phyloP scores from a whole-genome alignment of 2,113 vertebrate species.

The Crypturellus undulatus region DNA sequence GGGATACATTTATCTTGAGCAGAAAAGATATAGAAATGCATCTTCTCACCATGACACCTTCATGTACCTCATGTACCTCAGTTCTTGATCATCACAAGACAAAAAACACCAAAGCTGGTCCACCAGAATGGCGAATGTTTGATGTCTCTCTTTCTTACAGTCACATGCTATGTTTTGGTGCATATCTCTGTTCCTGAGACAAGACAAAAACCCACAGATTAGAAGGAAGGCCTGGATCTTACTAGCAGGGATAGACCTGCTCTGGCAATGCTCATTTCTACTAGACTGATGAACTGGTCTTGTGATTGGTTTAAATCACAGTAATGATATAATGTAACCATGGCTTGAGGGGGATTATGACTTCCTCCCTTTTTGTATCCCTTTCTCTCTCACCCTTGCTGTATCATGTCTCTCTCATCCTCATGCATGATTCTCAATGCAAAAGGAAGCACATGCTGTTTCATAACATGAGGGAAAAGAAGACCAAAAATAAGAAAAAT shows the following conservation, averaged over 20 bases:
- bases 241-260: not conserved
- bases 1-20: not conserved
- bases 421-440: not conserved
- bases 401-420: not conserved
- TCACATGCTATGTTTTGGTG: not conserved
- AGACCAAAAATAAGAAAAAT: not conserved
- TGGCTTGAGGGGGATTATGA: not conserved
- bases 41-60: not conserved
- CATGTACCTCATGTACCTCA: not conserved
- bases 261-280: not conserved
- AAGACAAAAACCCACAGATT: not conserved
- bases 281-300: not conserved
- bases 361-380: not conserved
- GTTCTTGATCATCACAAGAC: not conserved
- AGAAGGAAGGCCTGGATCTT: not conserved
- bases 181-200: not conserved
- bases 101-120: not conserved
- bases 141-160: not conserved
- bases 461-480: not conserved
- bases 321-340: not conserved
- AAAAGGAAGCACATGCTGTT: not conserved
- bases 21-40: not conserved
- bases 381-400: not conserved
- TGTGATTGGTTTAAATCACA: not conserved
- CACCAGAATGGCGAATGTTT: not conserved